Percentiles rank a stretch among this genome's conserved stretches.
These are phyloP conservation scores for Drosophila neonasuta DNA, from an alignment of 2,888 invertebrate genomes.

Conservation along the genomic window DNA sequence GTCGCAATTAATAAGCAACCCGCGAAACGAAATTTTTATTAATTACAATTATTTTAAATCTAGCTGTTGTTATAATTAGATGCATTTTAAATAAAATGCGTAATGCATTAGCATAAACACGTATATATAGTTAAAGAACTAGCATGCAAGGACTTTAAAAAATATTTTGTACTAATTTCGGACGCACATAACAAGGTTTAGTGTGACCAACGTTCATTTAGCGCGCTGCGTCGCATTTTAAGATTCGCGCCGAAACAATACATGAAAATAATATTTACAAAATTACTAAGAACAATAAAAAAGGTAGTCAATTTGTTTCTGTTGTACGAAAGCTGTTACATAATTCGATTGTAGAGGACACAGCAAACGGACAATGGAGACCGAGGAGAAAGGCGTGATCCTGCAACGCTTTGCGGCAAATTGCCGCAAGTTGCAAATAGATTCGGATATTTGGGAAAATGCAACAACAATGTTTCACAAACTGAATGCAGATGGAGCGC, in stretches of 20 bases:
- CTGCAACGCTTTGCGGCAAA: constrained; percentile 25
- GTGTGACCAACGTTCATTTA: constrained; percentile 42
- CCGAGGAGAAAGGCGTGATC: constrained; percentile 26
- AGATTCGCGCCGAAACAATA: constrained; percentile 48
- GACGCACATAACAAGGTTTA: not conserved
- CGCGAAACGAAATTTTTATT: not conserved
- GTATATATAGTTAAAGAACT: too few relatives aligned
- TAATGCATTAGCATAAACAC: too few relatives aligned
- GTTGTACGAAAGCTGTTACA: not conserved
- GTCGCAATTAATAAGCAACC: not conserved
- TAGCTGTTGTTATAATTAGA: not conserved
- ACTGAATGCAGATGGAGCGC: constrained; percentile 45
- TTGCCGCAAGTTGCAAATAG: constrained; percentile 44
- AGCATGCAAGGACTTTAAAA: not conserved
- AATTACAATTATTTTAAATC: not conserved
- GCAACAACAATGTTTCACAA: constrained; percentile 45
- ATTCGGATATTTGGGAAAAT: constrained; percentile 25
- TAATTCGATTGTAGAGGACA: not conserved
- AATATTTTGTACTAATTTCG: not conserved
- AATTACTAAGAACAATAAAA: not conserved
- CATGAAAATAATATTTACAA: constrained; percentile 2
- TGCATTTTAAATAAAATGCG: too few relatives aligned
- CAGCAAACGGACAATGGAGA: constrained; percentile 7
- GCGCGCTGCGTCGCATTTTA: constrained; percentile 43
- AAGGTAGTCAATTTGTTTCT: constrained; percentile 2